These are phyloP conservation scores for Apodemia zela DNA, from an alignment of 2,888 invertebrate species.

Conservation along the genomic window DNA sequence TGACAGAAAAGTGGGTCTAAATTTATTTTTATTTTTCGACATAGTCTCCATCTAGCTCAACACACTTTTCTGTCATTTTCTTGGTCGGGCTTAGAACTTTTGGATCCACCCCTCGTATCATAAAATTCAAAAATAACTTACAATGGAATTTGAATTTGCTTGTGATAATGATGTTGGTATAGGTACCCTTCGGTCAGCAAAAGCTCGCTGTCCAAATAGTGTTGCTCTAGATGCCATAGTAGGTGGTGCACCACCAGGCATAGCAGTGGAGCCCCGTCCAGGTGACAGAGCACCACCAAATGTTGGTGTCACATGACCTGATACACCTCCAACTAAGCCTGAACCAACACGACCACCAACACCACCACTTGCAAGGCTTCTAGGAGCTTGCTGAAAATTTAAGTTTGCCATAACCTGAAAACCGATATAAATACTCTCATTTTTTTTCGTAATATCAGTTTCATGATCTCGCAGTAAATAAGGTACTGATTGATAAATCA, in stretches of 20 bases:
- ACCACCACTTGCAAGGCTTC: slow-evolving; percentile 90
- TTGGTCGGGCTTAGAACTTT: too few relatives aligned
- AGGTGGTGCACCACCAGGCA: slow-evolving; percentile 75
- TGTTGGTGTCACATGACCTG: slow-evolving; percentile 77
- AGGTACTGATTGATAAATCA: too few relatives aligned
- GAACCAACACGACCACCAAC: slow-evolving; percentile 77
- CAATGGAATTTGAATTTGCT: slow-evolving; percentile 76
- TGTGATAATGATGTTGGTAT: slow-evolving; percentile 81
- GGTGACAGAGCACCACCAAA: slow-evolving; percentile 73
- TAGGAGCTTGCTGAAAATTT: slow-evolving; percentile 93
- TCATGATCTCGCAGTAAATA: not conserved
- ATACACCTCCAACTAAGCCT: slow-evolving; percentile 88
- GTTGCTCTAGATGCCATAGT: slow-evolving; percentile 81
- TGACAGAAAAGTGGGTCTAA: too few relatives aligned
- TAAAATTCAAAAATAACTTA: slow-evolving; percentile 38
- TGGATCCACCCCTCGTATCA: too few relatives aligned
- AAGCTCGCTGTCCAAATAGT: slow-evolving; percentile 90
- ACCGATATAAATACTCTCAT: slow-evolving; percentile 16
- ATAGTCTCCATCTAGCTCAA: too few relatives aligned
- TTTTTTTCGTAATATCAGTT: not conserved
- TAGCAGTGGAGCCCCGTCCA: slow-evolving; percentile 62
- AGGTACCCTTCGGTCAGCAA: slow-evolving; percentile 87
- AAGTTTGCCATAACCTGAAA: slow-evolving; percentile 94
- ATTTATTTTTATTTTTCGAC: too few relatives aligned
- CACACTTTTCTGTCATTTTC: too few relatives aligned